These are phyloP conservation scores for Sebastes reedi DNA, from an alignment of 2,797 vertebrate genomes.

Conservation along the genomic window DNA sequence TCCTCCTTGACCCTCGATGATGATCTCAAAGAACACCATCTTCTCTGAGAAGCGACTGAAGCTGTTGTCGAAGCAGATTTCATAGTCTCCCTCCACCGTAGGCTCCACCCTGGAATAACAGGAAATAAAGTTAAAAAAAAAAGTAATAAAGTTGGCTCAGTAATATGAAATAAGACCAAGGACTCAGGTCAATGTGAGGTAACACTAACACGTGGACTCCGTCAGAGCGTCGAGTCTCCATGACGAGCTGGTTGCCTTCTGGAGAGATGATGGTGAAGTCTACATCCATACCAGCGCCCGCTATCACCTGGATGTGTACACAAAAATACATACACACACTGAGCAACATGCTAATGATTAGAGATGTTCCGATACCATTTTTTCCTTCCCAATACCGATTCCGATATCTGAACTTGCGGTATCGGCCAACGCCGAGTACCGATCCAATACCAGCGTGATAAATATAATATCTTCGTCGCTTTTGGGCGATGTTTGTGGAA, in stretches of 20 bases:
- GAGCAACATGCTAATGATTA: neutral
- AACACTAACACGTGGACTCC: conserved; percentile 90
- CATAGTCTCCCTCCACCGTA: conserved; percentile 89
- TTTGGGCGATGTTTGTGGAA: no score
- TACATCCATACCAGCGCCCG: conserved; percentile 91
- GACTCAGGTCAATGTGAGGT: neutral
- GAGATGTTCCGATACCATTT: no score
- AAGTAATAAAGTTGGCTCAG: neutral
- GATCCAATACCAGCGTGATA: no score
- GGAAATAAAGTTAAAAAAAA: neutral
- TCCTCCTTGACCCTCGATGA: conserved; percentile 83
- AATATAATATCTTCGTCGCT: no score
- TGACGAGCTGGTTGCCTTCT: conserved; percentile 77
- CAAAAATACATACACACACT: conserved; percentile 11
- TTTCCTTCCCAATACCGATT: no score
- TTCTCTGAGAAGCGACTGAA: conserved; percentile 95
- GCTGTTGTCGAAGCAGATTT: conserved; percentile 93
- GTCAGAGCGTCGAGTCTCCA: conserved; percentile 86
- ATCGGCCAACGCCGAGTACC: no score
- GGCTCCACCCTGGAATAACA: conserved; percentile 84
- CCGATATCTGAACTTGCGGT: no score
- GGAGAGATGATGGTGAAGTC: conserved; percentile 89
- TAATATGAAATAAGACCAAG: neutral
- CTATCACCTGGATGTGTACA: conserved; percentile 85
- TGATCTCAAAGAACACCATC: conserved; percentile 93